Base-by-base conservation (phyloP, 2,888 invertebrate species). In the Oeneis ivallda region DNA sequence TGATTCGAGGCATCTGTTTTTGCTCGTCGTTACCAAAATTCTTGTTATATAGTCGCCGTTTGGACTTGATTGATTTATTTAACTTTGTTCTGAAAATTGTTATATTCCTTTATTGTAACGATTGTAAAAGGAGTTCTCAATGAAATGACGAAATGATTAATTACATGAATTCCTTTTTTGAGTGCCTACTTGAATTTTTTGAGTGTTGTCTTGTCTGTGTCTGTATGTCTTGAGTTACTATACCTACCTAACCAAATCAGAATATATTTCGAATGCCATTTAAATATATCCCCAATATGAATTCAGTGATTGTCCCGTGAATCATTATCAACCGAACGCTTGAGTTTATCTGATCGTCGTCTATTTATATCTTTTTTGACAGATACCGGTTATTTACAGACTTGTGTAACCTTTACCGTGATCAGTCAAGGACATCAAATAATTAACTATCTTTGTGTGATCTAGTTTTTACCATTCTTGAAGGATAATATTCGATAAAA, bases 1-100 rank as follows among this genome's bases (percentile, higher is more conserved):
- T 72, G 71, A 68, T 70, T 63, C 59, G 60, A 62, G 62, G 68
- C 65, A 45, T 52, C 49, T 60, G 62, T 56, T 64, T 62, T 41
- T 47, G 61, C 62, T 57, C 56, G 57, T 63, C 57, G 49, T 39
- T 57, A 32, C 11, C 56, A 45, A 63, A 56, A 56, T 26, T 39
- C 26, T 61, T 26, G 56, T 63, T 63, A 63, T 62, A 47, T 47
- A 62, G 56, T 62, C 34, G 50, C 8, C 8, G 13, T 26, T 56
- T 34, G 13, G 26, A 49, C 49, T 63, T 63, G 7, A 52, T 52
- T 50, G 50, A 15, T 50, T n/a, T 26, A 11, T 6, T 6, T 26
- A 19, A 8, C 17, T 60, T 50, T 59, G 37, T 10, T n/a, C 2
- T 34, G 53, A 37, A 53, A 53, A 34, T 47, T 1, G 9, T 3